phyloP scores from a whole-genome alignment of 2,888 invertebrate genomes.

The Dolichopus griseipennis region DNA sequence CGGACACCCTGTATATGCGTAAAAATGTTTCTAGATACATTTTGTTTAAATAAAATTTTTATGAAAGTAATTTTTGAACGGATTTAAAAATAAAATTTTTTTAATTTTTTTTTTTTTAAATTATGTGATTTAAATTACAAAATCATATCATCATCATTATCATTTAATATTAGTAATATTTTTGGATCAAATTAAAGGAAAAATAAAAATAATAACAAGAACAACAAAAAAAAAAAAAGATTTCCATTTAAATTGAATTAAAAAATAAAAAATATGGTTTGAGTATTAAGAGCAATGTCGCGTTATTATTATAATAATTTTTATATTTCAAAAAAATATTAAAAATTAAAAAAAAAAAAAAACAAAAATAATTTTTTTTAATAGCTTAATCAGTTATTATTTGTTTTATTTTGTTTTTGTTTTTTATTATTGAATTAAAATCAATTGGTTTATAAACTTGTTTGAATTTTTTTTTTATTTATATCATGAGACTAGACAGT shows the following conservation, averaged over 20 bases:
- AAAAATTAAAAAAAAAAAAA: too few species aligned
- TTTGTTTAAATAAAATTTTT: background rate
- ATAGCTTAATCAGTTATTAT: too few species aligned
- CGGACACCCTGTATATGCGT: background rate
- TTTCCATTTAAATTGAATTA: too few species aligned
- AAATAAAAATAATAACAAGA: background rate
- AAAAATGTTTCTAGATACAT: background rate
- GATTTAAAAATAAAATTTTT: background rate
- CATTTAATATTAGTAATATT: background rate
- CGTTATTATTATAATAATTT: background rate
- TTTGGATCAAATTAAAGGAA: background rate
- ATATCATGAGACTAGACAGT: too few species aligned
- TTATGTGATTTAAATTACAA: background rate
- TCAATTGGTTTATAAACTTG: too few species aligned
- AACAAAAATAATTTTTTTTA: too few species aligned
- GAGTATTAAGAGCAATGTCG: background rate
- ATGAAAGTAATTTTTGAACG: background rate
- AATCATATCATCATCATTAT: conserved; percentile 1
- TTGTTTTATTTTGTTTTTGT: too few species aligned
- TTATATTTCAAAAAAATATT: too few species aligned
- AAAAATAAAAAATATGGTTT: too few species aligned
- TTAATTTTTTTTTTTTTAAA: background rate
- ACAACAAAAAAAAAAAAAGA: background rate
- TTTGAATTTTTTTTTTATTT: too few species aligned
- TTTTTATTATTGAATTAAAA: too few species aligned